A percentile compares a stretch with the other conserved stretches of the same genome.
Conservation (phyloP, 2,797 vertebrate species). For the Telmatherina bonti region DNA sequence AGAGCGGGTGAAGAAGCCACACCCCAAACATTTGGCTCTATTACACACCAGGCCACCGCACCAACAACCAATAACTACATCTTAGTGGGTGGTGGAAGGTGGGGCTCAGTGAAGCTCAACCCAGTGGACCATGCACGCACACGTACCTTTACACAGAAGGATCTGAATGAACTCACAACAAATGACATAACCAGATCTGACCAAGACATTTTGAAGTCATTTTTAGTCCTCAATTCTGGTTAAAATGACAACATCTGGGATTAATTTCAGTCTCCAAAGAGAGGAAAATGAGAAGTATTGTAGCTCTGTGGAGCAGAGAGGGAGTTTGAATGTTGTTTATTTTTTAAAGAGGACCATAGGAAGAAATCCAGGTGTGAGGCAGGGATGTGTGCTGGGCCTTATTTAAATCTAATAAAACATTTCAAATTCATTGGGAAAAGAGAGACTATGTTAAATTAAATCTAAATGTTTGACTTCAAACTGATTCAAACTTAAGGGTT, state of each 20-base stretch:
- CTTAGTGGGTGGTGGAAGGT: constrained; percentile 82
- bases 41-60: constrained; percentile 75
- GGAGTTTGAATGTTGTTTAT: constrained; percentile 34
- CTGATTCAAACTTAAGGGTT: neutral
- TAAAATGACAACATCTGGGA: constrained; percentile 73
- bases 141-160: constrained; percentile 18
- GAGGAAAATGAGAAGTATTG: constrained; percentile 47
- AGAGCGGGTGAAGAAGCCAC: constrained; percentile 70
- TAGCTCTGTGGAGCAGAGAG: constrained; percentile 31
- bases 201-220: constrained; percentile 75
- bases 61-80: constrained; percentile 74
- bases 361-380: constrained; percentile 33
- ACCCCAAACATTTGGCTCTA: constrained; percentile 75
- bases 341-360: constrained; percentile 26
- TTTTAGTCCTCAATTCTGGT: constrained; percentile 62
- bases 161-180: constrained; percentile 71
- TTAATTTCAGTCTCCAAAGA: constrained; percentile 43
- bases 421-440: neutral
- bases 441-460: neutral
- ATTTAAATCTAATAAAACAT: neutral
- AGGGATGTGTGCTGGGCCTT: neutral
- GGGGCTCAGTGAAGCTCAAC: constrained; percentile 61
- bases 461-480: neutral
- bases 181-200: constrained; percentile 76
- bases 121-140: constrained; percentile 43